These are phyloP conservation scores for Metopia argyrocephala DNA, from an alignment of 2,888 invertebrate species.

Conservation along the genomic window DNA sequence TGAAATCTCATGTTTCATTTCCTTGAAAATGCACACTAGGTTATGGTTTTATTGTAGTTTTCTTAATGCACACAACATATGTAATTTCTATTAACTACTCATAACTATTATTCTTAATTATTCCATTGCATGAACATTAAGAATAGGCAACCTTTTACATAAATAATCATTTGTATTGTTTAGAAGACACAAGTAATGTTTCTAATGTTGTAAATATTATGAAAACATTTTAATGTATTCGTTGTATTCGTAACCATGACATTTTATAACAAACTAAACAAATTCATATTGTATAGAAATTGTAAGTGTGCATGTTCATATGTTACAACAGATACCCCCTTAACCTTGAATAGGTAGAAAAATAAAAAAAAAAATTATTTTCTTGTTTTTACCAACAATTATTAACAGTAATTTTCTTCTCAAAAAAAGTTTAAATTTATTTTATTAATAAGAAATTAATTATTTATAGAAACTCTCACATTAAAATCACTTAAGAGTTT, in stretches of 20 bases:
- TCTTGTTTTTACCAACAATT: background rate
- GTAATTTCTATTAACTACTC: background rate
- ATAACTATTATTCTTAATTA: background rate
- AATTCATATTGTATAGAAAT: no score
- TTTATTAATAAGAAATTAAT: no score
- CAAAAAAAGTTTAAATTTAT: no score
- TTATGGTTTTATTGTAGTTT: no score
- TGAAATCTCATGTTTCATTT: no score
- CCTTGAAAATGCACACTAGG: no score
- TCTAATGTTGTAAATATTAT: no score
- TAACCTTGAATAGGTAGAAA: background rate
- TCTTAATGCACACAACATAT: background rate
- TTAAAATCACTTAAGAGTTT: no score
- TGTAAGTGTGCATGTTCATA: no score
- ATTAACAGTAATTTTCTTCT: background rate
- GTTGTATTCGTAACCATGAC: conserved; percentile 33
- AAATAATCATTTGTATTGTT: background rate
- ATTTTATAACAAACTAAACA: no score
- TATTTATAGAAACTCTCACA: no score
- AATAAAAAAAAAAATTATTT: background rate
- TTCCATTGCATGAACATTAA: background rate
- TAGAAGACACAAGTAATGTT: background rate
- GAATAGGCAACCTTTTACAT: background rate
- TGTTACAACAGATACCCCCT: background rate
- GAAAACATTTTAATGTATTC: no score